A percentile compares a stretch with the other conserved stretches of the same genome.
Conservation (phyloP, 2,888 invertebrate species). For the Timandra comae region DNA sequence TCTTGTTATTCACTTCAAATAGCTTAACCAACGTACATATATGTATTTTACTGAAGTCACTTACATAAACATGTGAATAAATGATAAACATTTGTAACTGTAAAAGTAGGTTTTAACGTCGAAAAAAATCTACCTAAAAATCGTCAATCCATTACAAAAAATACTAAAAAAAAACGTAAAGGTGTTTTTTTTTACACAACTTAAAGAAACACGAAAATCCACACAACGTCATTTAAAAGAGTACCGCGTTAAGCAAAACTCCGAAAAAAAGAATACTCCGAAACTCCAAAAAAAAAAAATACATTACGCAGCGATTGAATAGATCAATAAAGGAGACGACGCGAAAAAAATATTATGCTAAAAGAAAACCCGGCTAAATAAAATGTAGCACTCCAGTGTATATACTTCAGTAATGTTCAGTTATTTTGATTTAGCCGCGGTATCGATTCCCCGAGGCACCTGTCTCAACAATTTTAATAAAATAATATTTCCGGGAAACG, state of each 20-base stretch:
- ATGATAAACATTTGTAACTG: too few species aligned
- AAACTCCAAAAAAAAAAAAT: conserved; percentile 35
- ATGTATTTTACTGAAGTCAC: too few species aligned
- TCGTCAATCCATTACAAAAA: too few species aligned
- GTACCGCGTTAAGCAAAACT: conserved; percentile 16
- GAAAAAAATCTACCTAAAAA: too few species aligned
- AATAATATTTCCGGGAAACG: conserved; percentile 21
- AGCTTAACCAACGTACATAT: too few species aligned
- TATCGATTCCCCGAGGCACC: conserved; percentile 32
- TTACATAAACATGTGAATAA: too few species aligned
- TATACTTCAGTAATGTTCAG: conserved; percentile 44
- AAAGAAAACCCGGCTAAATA: conserved; percentile 17
- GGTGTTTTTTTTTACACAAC: too few species aligned
- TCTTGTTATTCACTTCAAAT: too few species aligned
- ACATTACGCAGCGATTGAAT: conserved; percentile 48
- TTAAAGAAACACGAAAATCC: conserved; percentile 15
- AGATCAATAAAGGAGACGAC: conserved; percentile 39
- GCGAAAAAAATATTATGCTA: conserved; percentile 13
- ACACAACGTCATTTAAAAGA: conserved; percentile 26
- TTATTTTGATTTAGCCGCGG: conserved; percentile 52
- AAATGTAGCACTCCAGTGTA: conserved; percentile 28
- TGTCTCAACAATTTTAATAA: conserved; percentile 28
- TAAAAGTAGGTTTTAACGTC: too few species aligned
- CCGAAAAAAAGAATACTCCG: too few species aligned
- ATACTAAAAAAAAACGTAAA: too few species aligned